A percentile compares a stretch with the other conserved stretches of the same genome.
Conservation (phyloP, 2,113 vertebrate genomes). For the Prolemur simus region DNA sequence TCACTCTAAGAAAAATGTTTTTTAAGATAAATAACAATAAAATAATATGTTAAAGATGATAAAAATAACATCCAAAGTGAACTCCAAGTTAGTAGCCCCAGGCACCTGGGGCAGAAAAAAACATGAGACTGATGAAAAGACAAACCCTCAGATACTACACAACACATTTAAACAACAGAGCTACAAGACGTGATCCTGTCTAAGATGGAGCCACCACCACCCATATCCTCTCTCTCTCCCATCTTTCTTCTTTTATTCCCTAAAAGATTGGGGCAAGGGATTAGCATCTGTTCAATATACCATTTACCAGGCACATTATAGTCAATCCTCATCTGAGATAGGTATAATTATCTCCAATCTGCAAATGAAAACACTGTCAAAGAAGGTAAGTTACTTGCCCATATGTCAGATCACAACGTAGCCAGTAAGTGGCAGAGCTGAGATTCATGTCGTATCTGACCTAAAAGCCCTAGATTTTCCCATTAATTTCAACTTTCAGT, state of each 20-base stretch:
- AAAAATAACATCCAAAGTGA: slow-evolving; percentile 12
- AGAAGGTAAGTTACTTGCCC: neutral
- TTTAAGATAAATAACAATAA: slow-evolving; percentile 19
- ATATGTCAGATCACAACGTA: neutral
- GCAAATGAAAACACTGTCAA: neutral
- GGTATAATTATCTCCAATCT: neutral
- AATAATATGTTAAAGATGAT: neutral
- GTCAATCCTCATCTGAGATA: neutral
- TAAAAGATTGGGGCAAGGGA: neutral
- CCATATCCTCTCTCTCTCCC: neutral
- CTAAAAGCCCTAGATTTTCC: neutral
- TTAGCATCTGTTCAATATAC: neutral
- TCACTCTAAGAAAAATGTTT: neutral
- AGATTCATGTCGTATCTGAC: neutral
- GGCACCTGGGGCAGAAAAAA: neutral
- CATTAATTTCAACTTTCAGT: neutral
- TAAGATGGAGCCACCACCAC: neutral
- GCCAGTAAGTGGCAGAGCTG: neutral
- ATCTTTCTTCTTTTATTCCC: neutral
- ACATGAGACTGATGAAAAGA: neutral
- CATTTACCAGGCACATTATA: neutral
- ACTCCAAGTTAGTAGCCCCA: neutral
- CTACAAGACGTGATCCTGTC: neutral
- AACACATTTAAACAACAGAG: neutral
- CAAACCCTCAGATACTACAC: neutral